These are phyloP conservation scores for Rhyacophila evoluta DNA, from an alignment of 2,888 invertebrate species.

Conservation along the genomic window DNA sequence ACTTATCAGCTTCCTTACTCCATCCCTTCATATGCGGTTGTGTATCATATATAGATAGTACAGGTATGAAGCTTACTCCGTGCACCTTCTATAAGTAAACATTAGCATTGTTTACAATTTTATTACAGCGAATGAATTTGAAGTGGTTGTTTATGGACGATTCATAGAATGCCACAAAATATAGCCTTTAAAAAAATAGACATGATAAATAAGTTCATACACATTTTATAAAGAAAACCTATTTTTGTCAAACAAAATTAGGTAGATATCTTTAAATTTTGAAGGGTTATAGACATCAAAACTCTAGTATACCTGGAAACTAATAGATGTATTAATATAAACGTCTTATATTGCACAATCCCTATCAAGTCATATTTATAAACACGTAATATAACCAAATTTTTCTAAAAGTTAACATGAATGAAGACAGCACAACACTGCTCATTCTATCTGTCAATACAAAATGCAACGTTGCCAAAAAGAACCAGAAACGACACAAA, in stretches of 20 bases:
- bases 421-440: background rate
- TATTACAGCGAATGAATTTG: background rate
- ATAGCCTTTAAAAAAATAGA: too few species aligned
- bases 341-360: background rate
- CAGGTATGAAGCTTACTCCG: too few species aligned
- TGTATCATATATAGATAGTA: too few species aligned
- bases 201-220: too few species aligned
- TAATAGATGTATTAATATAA: background rate
- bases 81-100: background rate
- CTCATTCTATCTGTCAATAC: constrained; percentile 11
- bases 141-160: too few species aligned
- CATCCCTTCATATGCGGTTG: too few species aligned
- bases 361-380: constrained; percentile 11
- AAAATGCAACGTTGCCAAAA: background rate
- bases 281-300: background rate
- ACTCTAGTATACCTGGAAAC: background rate
- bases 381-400: constrained; percentile 18
- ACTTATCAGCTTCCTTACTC: too few species aligned
- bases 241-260: background rate
- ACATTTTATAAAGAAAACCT: background rate
- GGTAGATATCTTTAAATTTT: background rate
- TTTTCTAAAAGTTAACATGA: background rate
- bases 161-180: too few species aligned
- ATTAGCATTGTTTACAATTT: background rate
- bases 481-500: too few species aligned